Conservation (phyloP, 1,140 invertebrate genomes). For the Dendrolimus punctatus region DNA sequence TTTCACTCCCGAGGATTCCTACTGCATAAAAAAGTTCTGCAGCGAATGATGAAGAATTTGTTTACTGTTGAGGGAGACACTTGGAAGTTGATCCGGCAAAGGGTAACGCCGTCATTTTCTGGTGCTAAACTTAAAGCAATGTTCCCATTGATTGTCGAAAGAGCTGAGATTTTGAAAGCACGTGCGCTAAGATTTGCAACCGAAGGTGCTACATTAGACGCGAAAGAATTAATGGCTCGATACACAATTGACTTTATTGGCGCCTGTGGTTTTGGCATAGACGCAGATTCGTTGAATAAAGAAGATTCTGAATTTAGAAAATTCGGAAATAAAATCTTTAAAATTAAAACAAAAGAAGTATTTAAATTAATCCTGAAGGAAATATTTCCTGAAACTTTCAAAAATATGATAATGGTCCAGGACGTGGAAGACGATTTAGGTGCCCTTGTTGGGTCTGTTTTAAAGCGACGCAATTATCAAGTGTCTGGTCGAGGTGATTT, state of each 20-base stretch:
- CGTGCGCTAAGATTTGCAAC: constrained; percentile 19
- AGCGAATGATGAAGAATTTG: constrained; percentile 40
- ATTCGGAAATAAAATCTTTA: constrained; percentile 47
- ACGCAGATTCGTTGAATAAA: constrained; percentile 44
- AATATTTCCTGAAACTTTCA: constrained; percentile 30
- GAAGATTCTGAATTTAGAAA: constrained; percentile 48
- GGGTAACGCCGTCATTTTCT: constrained; percentile 74
- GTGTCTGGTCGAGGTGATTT: constrained; percentile 68
- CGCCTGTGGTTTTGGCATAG: constrained; percentile 58
- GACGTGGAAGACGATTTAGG: constrained; percentile 26
- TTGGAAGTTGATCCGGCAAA: constrained; percentile 72
- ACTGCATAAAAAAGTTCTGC: constrained; percentile 25
- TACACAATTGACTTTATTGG: constrained; percentile 71
- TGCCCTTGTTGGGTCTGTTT: constrained; percentile 25
- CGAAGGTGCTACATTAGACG: constrained; percentile 32
- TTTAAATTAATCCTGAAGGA: constrained; percentile 24
- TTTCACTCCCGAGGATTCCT: constrained; percentile 51
- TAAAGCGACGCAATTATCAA: constrained; percentile 29
- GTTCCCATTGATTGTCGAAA: constrained; percentile 60
- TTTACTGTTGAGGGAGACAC: constrained; percentile 44
- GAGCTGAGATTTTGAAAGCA: constrained; percentile 38
- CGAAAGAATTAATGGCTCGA: constrained; percentile 58
- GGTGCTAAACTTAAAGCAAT: constrained; percentile 73
- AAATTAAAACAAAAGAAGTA: constrained; percentile 11
- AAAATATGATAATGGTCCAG: constrained; percentile 14